Percentiles rank a stretch among this genome's conserved stretches.
phyloP scores from a whole-genome alignment of 2,113 vertebrate genomes.

The Antechinus flavipes region DNA sequence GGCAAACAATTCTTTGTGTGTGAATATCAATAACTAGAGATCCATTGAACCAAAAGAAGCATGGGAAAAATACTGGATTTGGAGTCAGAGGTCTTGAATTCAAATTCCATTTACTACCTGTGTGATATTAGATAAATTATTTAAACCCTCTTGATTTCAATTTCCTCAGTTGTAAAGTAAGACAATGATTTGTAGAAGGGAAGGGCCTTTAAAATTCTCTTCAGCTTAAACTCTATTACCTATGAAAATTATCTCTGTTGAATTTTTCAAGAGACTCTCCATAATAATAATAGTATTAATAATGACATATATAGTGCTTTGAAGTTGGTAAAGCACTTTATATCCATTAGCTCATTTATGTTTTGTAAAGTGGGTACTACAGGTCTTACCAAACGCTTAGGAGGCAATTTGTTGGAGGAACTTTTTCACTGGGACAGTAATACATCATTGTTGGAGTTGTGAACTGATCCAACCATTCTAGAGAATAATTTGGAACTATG shows the following conservation, averaged over 20 bases:
- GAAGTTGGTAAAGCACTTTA: not conserved
- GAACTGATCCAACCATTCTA: too few relatives aligned
- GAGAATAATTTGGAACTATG: too few relatives aligned
- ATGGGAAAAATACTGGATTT: not conserved
- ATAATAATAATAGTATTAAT: too few relatives aligned
- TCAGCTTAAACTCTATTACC: not conserved
- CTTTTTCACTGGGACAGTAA: not conserved
- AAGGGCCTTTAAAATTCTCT: not conserved
- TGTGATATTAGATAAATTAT: not conserved
- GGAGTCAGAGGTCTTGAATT: not conserved
- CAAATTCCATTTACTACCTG: not conserved
- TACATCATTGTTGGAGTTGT: too few relatives aligned
- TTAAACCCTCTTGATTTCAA: not conserved
- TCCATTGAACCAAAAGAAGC: not conserved
- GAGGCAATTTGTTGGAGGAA: not conserved
- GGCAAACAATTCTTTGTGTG: too few relatives aligned
- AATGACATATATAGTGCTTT: not conserved
- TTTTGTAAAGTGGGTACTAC: not conserved
- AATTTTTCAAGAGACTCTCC: too few relatives aligned
- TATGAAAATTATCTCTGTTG: not conserved
- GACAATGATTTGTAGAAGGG: not conserved
- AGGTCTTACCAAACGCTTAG: not conserved
- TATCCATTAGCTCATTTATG: not conserved
- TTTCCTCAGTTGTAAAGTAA: not conserved
- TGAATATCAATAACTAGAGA: not conserved